Conservation (phyloP, 2,888 invertebrate species). For the Harpalus rubripes region DNA sequence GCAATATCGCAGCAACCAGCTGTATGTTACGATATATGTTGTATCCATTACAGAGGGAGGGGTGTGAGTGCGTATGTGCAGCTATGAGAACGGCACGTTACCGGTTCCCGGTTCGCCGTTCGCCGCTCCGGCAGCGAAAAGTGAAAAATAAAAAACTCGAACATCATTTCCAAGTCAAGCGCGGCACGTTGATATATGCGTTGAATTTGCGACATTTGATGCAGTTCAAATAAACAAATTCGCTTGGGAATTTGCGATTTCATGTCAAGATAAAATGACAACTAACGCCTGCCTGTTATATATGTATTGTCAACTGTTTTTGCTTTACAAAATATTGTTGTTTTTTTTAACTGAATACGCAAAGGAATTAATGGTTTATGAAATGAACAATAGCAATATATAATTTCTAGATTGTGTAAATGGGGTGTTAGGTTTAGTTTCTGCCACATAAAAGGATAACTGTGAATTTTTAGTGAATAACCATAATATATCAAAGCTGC, state of each 20-base stretch:
- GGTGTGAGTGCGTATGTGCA: constrained; percentile 17
- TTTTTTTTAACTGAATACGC: constrained; percentile 7
- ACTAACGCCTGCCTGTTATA: constrained; percentile 22
- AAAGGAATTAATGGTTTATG: constrained; percentile 4
- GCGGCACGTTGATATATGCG: constrained; percentile 38
- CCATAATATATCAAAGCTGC: too few species aligned
- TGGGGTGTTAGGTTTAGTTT: too few species aligned
- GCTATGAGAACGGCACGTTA: background rate
- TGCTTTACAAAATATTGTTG: constrained; percentile 7
- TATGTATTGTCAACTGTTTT: constrained; percentile 3
- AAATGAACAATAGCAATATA: background rate
- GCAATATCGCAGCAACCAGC: background rate
- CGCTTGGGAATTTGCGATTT: constrained; percentile 46
- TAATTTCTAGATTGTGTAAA: background rate
- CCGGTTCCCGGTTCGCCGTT: constrained; percentile 17
- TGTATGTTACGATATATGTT: background rate
- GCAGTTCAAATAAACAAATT: constrained; percentile 50
- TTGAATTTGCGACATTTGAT: constrained; percentile 45
- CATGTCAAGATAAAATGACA: constrained; percentile 50
- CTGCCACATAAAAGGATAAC: too few species aligned
- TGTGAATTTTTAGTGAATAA: too few species aligned
- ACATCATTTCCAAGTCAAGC: constrained; percentile 48
- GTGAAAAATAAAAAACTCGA: constrained; percentile 28
- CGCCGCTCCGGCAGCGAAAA: constrained; percentile 20
- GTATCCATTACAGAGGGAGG: constrained; percentile 10